phyloP scores from a whole-genome alignment of 2,113 vertebrate species.

The Plectropomus leopardus region DNA sequence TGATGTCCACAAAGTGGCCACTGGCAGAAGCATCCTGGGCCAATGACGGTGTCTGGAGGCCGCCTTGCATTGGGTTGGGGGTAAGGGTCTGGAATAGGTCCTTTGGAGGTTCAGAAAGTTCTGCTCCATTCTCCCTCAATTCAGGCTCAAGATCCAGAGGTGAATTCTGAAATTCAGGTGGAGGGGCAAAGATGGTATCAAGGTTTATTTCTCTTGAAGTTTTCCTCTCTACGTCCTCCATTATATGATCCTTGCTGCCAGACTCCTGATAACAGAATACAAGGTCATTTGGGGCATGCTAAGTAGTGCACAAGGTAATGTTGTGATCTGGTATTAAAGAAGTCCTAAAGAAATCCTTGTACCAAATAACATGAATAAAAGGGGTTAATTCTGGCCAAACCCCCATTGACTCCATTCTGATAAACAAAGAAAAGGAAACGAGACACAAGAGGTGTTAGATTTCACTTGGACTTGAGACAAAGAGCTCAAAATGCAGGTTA shows the following conservation, averaged over 20 bases:
- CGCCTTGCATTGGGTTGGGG: neutral
- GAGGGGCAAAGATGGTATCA: neutral
- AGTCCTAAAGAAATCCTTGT: neutral
- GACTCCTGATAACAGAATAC: slow-evolving; percentile 56
- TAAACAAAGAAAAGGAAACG: neutral
- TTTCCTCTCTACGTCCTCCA: neutral
- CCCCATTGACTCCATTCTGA: slow-evolving; percentile 32
- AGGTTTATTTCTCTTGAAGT: neutral
- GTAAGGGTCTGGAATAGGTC: slow-evolving; percentile 28
- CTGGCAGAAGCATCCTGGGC: neutral
- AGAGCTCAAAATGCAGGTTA: neutral
- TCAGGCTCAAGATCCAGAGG: slow-evolving; percentile 4
- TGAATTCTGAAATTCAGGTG: slow-evolving; percentile 45
- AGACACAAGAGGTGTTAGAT: neutral
- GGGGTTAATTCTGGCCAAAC: slow-evolving; percentile 25
- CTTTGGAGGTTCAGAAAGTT: slow-evolving; percentile 3
- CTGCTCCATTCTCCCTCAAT: slow-evolving; percentile 11
- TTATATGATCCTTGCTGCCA: neutral
- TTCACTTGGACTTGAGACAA: neutral
- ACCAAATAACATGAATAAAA: slow-evolving; percentile 55
- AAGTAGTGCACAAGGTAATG: neutral
- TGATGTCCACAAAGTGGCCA: neutral
- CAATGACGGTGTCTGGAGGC: neutral
- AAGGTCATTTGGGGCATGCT: neutral
- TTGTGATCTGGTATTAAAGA: neutral